These are phyloP conservation scores for Sialia sialis DNA, from an alignment of 2,113 vertebrate genomes.

Conservation along the genomic window DNA sequence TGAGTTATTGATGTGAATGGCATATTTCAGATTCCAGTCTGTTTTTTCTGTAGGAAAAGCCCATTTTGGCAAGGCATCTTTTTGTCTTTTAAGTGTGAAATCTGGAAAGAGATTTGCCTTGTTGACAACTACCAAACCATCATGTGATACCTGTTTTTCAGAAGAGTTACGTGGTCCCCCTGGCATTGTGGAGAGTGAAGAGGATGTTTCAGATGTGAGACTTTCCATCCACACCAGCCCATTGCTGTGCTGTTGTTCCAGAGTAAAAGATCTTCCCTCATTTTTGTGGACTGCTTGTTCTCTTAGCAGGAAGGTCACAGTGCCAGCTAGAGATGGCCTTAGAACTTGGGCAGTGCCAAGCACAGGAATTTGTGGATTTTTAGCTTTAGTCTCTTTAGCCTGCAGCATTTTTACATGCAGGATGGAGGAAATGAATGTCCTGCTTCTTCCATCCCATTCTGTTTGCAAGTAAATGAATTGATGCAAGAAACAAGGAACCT, in stretches of 20 bases:
- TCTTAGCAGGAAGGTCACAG: neutral
- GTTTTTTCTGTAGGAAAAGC: neutral
- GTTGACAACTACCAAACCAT: neutral
- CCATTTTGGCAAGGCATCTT: neutral
- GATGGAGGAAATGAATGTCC: neutral
- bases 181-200: neutral
- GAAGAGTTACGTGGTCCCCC: neutral
- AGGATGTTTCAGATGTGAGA: neutral
- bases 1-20: neutral
- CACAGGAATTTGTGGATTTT: neutral
- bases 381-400: neutral
- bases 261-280: neutral
- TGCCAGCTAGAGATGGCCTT: neutral
- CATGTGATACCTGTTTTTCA: slow-evolving; percentile 61
- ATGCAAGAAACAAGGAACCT: neutral
- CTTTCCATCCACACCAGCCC: neutral
- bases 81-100: neutral
- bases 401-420: neutral
- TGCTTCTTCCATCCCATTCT: neutral
- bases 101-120: neutral
- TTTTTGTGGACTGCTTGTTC: neutral
- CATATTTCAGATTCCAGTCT: neutral
- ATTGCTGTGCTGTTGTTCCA: neutral
- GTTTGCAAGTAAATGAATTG: neutral
- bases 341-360: neutral